Percentiles rank a stretch among this genome's conserved stretches.
phyloP scores from a whole-genome alignment of 2,113 vertebrate genomes.

The Heterotis niloticus region DNA sequence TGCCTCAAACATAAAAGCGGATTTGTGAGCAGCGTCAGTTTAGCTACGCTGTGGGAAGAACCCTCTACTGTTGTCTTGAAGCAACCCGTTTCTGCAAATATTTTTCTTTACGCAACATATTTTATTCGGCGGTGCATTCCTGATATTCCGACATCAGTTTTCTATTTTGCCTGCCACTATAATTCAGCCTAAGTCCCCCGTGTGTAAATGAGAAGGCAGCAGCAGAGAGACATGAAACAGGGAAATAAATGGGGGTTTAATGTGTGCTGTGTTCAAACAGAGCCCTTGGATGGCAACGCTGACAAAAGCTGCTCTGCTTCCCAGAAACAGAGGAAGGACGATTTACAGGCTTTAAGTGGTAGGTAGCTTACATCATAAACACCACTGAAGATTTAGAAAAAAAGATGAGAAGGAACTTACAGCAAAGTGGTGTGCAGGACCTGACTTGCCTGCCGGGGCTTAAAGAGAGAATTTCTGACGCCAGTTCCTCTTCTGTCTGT shows the following conservation, averaged over 20 bases:
- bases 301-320: slow-evolving; percentile 10
- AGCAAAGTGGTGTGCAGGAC: slow-evolving; percentile 29
- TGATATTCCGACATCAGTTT: no score
- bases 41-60: no score
- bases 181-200: background rate
- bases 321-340: slow-evolving; percentile 28
- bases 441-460: slow-evolving; percentile 42
- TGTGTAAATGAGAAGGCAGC: slow-evolving; percentile 5
- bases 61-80: no score
- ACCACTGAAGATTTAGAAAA: slow-evolving; percentile 31
- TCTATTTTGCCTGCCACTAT: no score
- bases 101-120: no score
- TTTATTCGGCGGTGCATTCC: no score
- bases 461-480: slow-evolving; percentile 45
- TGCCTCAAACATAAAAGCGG: background rate
- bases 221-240: slow-evolving; percentile 13
- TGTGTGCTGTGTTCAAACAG: slow-evolving; percentile 11
- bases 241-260: slow-evolving; percentile 17
- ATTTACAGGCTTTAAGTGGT: slow-evolving; percentile 45
- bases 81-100: no score
- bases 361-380: slow-evolving; percentile 44
- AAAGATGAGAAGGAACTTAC: slow-evolving; percentile 20
- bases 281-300: slow-evolving; percentile 31
- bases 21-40: no score
- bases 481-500: slow-evolving; percentile 43